Evolutionary conservation across 2,888 invertebrate genomes (phyloP), one percentile per base, ranked within the genome.

Genomic region (Branchinecta sandiegonensis): DNA sequence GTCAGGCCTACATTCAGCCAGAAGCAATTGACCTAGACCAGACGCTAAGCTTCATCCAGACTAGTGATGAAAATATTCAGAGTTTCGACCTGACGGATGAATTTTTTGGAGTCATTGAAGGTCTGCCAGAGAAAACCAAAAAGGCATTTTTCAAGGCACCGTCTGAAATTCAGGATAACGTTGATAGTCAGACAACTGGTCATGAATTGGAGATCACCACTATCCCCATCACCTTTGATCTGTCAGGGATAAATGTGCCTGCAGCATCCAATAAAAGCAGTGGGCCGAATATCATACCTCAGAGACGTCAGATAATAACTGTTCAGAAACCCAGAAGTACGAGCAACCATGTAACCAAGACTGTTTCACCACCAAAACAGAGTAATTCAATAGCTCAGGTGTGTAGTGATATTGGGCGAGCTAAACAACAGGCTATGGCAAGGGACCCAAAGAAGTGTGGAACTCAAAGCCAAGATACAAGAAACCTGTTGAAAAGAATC

Each of bases 51-150:
- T 56, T 56, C 63, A 56, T 56, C 63, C 63, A 56, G 23, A 56
- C n/a, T 56, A 10, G 14, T 17, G n/a, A 23, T 56, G 63, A 56
- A 56, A 56, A 56, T 56, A n/a, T 23, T 17, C 63, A 11, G 63
- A 23, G 11, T 56, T 56, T 56, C 23, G 63, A 56, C 9, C 23
- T 56, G 63, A 56, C 63, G 8, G 63, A 56, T 56, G 63, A 56
- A 10, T 56, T 56, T 56, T 56, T 56, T 56, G 63, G 63, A 9
- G 63, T 56, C 9, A 56, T 56, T 56, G 63, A 56, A 56, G 63
- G 63, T 56, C 63, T 56, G 14, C 63, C 63, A 56, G 63, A n/a
- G n/a, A 56, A 56, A 10, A n/a, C 63, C n/a, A 56, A 56, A 23
- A 37, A 37, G 37, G 37, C 37, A 37, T 37, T 37, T 37, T 37